A percentile compares a stretch with the other conserved stretches of the same genome.
Evolutionary conservation across 2,888 invertebrate species (phyloP).

Genomic region (Nymphalis c-album): DNA sequence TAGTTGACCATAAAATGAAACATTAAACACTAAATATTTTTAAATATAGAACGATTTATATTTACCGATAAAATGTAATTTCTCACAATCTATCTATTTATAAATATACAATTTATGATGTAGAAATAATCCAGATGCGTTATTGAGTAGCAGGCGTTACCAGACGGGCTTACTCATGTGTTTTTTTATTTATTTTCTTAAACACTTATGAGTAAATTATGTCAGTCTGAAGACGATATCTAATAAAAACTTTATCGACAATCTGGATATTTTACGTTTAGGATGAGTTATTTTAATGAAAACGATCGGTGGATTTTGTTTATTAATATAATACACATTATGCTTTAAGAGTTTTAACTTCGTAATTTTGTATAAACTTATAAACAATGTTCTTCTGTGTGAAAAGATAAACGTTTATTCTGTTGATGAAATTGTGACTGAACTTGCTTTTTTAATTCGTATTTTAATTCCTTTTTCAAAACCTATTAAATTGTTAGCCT

Average conservation of each 20-base stretch:
- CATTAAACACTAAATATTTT: constrained; percentile 1
- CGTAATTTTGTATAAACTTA: background rate
- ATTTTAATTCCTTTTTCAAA: no score
- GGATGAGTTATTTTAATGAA: constrained; percentile 35
- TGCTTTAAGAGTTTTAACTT: background rate
- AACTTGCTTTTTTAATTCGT: no score
- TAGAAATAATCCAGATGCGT: constrained; percentile 48
- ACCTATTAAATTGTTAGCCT: no score
- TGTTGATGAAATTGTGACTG: background rate
- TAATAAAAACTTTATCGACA: constrained; percentile 42
- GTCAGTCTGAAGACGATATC: constrained; percentile 47
- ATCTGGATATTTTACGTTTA: constrained; percentile 37
- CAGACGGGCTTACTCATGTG: constrained; percentile 35
- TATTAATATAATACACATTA: constrained; percentile 24
- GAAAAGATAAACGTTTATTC: background rate
- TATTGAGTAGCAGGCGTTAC: constrained; percentile 61
- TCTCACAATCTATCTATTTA: constrained; percentile 28
- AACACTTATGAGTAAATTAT: constrained; percentile 64
- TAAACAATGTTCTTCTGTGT: background rate
- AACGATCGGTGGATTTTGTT: constrained; percentile 28
- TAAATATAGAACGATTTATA: constrained; percentile 6
- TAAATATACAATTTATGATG: constrained; percentile 33
- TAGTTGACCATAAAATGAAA: constrained; percentile 14
- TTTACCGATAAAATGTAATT: constrained; percentile 24
- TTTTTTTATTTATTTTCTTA: constrained; percentile 63